These are phyloP conservation scores for Aulostomus chinensis DNA, from an alignment of 2,797 vertebrate genomes.

Conservation along the genomic window DNA sequence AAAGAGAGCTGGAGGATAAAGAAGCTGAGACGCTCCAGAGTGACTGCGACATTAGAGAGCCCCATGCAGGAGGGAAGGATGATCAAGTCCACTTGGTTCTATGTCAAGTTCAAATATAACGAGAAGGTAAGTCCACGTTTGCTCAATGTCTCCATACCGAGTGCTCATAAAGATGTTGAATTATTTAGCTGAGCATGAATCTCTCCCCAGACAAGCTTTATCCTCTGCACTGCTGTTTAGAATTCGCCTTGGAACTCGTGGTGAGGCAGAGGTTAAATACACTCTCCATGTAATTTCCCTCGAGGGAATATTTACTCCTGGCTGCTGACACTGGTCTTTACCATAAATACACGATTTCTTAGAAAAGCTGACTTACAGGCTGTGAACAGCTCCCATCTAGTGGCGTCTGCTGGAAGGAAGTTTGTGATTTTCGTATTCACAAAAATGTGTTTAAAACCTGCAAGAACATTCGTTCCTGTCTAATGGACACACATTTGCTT, in stretches of 20 bases:
- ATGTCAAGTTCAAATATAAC: slow-evolving; percentile 97
- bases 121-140: slow-evolving; percentile 88
- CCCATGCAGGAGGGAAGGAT: slow-evolving; percentile 69
- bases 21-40: slow-evolving; percentile 33
- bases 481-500: too few species aligned
- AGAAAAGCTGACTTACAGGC: slow-evolving; percentile 41
- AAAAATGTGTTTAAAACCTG: too few species aligned
- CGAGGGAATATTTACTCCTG: slow-evolving; percentile 19
- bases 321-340: slow-evolving; percentile 30
- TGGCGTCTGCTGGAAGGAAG: too few species aligned
- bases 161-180: slow-evolving; percentile 5
- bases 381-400: too few species aligned
- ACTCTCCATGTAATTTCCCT: slow-evolving; percentile 18
- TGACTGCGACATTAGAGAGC: slow-evolving; percentile 24
- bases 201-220: slow-evolving; percentile 12
- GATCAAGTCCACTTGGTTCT: slow-evolving; percentile 99
- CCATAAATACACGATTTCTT: slow-evolving; percentile 16
- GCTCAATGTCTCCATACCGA: neutral
- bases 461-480: too few species aligned
- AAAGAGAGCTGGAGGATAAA: slow-evolving; percentile 43
- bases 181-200: slow-evolving; percentile 8
- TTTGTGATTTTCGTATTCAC: too few species aligned
- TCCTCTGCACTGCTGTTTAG: slow-evolving; percentile 19
- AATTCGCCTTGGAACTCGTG: slow-evolving; percentile 22
- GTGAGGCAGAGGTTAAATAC: slow-evolving; percentile 22